A percentile compares a stretch with the other conserved stretches of the same genome.
phyloP scores from a whole-genome alignment of 2,888 invertebrate species.

The Sesia bembeciformis region DNA sequence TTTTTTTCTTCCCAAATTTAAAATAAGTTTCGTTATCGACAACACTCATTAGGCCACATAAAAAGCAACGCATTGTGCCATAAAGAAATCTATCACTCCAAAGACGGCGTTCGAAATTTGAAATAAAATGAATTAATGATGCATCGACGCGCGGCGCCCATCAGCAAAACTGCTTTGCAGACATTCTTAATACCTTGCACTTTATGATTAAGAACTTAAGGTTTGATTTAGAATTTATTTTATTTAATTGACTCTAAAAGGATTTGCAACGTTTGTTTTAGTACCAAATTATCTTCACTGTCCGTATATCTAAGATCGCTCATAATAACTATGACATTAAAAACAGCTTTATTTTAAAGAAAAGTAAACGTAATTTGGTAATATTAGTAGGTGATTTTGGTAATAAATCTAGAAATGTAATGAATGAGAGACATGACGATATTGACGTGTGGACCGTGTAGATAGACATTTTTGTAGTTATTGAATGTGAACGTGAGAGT shows the following conservation, averaged over 20 bases:
- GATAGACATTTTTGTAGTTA: background rate
- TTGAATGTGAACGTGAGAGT: background rate
- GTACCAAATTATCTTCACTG: too few relatives aligned
- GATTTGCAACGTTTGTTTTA: too few relatives aligned
- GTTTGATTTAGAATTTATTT: background rate
- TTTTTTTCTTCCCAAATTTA: too few relatives aligned
- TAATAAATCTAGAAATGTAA: slow-evolving; percentile 15
- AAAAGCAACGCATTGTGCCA: slow-evolving; percentile 9
- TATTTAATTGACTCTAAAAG: background rate
- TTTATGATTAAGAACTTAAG: background rate
- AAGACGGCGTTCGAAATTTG: slow-evolving; percentile 19
- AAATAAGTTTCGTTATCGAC: slow-evolving; percentile 2
- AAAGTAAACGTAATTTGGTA: too few relatives aligned
- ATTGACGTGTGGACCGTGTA: slow-evolving; percentile 7
- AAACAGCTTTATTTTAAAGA: too few relatives aligned
- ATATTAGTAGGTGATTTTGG: slow-evolving; percentile 11
- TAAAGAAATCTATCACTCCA: slow-evolving; percentile 8
- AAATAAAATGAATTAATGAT: slow-evolving; percentile 40
- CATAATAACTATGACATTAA: too few relatives aligned
- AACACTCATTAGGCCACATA: slow-evolving; percentile 27
- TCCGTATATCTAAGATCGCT: too few relatives aligned
- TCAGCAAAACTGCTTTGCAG: background rate
- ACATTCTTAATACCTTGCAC: background rate
- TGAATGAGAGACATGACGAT: slow-evolving; percentile 7
- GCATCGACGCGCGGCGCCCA: slow-evolving; percentile 16